Conservation (phyloP, 2,113 vertebrate genomes). For the Cisticola juncidis region DNA sequence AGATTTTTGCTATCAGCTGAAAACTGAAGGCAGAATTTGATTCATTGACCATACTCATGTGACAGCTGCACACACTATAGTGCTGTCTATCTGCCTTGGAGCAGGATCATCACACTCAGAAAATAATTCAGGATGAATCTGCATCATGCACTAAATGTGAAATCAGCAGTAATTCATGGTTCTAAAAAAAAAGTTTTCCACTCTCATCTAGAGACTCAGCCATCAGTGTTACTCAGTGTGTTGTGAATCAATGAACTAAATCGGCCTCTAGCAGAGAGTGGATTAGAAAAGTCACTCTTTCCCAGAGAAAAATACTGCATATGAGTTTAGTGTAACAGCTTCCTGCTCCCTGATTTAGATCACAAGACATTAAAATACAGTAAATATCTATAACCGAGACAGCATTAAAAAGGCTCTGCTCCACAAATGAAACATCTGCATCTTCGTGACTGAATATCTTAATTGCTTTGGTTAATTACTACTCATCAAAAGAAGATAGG, state of each 20-base stretch:
- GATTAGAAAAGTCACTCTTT: constrained; percentile 48
- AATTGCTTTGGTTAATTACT: constrained; percentile 67
- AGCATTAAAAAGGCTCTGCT: constrained; percentile 31
- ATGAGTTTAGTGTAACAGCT: constrained; percentile 42
- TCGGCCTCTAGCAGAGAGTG: constrained; percentile 36
- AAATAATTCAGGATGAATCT: constrained; percentile 42
- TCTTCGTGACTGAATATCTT: background rate
- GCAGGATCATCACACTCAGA: constrained; percentile 27
- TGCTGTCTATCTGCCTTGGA: background rate
- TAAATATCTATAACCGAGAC: constrained; percentile 36
- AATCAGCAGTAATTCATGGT: constrained; percentile 66
- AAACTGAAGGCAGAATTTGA: background rate
- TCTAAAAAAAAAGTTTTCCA: constrained; percentile 60
- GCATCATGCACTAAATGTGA: constrained; percentile 39
- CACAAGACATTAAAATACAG: constrained; percentile 31
- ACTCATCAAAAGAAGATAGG: constrained; percentile 39
- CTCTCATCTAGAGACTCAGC: constrained; percentile 25
- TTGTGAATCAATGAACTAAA: constrained; percentile 63
- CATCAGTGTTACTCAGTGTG: constrained; percentile 48
- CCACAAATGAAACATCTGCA: constrained; percentile 43
- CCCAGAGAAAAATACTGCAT: constrained; percentile 42
- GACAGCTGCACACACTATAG: constrained; percentile 9
- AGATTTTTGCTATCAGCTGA: background rate
- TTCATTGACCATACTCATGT: background rate
- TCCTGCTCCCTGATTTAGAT: constrained; percentile 55